phyloP scores from a whole-genome alignment of 2,113 vertebrate species.

The Boleophthalmus pectinirostris region DNA sequence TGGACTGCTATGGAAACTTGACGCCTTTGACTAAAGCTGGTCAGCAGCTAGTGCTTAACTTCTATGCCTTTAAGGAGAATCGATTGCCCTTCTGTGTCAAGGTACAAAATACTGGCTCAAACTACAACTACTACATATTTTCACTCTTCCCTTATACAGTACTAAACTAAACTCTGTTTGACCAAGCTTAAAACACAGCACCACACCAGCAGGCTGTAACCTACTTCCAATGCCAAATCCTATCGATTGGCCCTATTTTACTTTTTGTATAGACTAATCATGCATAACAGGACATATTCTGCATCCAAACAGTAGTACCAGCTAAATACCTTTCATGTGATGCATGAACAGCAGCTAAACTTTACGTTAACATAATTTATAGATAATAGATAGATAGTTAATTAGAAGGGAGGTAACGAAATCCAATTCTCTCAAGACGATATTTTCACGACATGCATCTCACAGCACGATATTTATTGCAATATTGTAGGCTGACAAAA shows the following conservation, averaged over 20 bases:
- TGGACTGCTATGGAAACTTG: slow-evolving; percentile 98
- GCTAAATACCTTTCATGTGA: no score
- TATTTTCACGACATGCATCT: no score
- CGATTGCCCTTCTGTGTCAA: slow-evolving; percentile 98
- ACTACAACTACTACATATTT: neutral
- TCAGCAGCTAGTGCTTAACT: slow-evolving; percentile 96
- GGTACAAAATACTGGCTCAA: slow-evolving; percentile 72
- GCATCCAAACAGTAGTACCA: no score
- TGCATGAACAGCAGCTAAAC: no score
- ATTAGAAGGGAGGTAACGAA: no score
- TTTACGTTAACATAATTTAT: no score
- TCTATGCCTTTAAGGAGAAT: slow-evolving; percentile 99
- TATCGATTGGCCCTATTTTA: neutral
- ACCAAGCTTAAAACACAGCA: neutral
- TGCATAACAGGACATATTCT: no score
- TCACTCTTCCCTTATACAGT: neutral
- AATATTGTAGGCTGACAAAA: no score
- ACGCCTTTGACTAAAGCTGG: slow-evolving; percentile 92
- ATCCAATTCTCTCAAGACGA: no score
- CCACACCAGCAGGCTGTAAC: neutral
- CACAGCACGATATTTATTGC: no score
- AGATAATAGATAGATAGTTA: no score
- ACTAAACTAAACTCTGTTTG: neutral
- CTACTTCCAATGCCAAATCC: neutral
- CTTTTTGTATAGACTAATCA: neutral